Evolutionary conservation across 2,888 invertebrate species (phyloP).

Genomic region (Mesoligia furuncula): DNA sequence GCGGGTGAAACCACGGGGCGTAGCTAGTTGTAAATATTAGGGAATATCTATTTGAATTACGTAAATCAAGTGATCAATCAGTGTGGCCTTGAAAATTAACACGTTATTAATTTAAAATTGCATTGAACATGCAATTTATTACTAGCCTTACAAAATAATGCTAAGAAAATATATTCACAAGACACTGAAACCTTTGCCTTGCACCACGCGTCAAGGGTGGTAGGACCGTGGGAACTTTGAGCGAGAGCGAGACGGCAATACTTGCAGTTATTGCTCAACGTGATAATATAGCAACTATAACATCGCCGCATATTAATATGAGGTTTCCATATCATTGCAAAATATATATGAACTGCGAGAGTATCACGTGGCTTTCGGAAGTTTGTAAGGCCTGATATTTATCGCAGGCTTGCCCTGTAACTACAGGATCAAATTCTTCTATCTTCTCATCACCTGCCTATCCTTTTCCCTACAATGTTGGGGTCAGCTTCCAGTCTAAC

Average conservation of each 20-base stretch:
- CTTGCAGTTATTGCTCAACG: constrained; percentile 73
- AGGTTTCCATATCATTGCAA: neutral
- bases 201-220: constrained; percentile 71
- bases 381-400: neutral
- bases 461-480: no score
- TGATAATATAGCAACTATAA: constrained; percentile 66
- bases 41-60: neutral
- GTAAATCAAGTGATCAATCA: no score
- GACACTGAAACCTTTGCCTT: constrained; percentile 58
- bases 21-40: no score
- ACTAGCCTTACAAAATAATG: neutral
- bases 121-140: neutral
- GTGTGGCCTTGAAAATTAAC: no score
- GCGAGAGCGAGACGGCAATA: constrained; percentile 76
- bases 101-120: no score
- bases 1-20: no score
- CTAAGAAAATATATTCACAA: neutral
- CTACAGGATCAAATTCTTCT: no score
- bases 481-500: no score
- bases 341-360: neutral
- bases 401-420: neutral
- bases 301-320: constrained; percentile 38
- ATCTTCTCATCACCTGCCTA: no score
- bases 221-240: constrained; percentile 74
- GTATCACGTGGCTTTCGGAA: neutral